phyloP scores from a whole-genome alignment of 2,888 invertebrate species.

The Sicus ferrugineus region DNA sequence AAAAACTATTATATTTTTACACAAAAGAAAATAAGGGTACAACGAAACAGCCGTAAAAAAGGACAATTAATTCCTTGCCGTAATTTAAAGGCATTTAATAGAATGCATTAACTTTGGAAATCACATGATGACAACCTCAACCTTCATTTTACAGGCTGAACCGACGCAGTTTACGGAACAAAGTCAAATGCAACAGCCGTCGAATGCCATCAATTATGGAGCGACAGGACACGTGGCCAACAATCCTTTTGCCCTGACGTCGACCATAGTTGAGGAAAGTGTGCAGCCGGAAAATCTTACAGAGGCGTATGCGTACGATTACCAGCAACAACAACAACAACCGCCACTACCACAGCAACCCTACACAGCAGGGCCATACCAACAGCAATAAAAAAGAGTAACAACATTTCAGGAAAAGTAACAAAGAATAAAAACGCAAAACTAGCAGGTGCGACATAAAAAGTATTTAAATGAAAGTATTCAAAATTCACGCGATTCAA shows the following conservation, averaged over 20 bases:
- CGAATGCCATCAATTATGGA: conserved; percentile 68
- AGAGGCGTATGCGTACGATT: conserved; percentile 44
- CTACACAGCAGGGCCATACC: conserved; percentile 52
- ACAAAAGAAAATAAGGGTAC: neutral
- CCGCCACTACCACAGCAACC: conserved; percentile 46
- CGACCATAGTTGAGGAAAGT: conserved; percentile 67
- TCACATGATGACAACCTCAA: neutral
- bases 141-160: conserved; percentile 48
- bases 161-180: conserved; percentile 59
- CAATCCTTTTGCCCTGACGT: conserved; percentile 67
- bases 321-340: conserved; percentile 38
- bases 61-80: neutral
- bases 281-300: conserved; percentile 68
- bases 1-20: too few species aligned
- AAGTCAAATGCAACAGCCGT: conserved; percentile 61
- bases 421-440: neutral
- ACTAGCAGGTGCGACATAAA: neutral
- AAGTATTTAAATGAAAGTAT: conserved; percentile 9
- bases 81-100: neutral
- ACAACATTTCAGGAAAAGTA: neutral
- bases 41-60: conserved; percentile 4
- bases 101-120: neutral
- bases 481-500: neutral
- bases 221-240: conserved; percentile 69
- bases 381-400: conserved; percentile 36